Conservation (phyloP, 2,888 invertebrate genomes). For the Caenorhabditis sp. region DNA sequence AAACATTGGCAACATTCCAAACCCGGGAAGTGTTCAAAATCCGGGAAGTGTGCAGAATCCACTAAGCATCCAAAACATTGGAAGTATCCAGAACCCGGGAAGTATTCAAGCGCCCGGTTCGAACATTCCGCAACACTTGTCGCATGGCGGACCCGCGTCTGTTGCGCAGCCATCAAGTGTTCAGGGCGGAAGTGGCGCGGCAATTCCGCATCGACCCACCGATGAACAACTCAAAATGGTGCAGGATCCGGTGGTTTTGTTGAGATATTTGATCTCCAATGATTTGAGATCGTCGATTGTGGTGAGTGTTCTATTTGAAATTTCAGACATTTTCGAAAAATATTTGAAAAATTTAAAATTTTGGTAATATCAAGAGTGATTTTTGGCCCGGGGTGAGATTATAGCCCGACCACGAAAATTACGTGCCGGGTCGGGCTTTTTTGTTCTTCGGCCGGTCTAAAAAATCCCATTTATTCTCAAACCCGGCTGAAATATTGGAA, state of each 20-base stretch:
- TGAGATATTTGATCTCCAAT: conserved; percentile 19
- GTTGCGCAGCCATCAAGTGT: conserved; percentile 9
- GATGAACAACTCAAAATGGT: conserved; percentile 36
- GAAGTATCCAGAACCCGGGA: background rate
- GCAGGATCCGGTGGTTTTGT: conserved; percentile 28
- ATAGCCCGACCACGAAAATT: too few relatives aligned
- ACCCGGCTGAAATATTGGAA: too few relatives aligned
- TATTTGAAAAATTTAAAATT: background rate
- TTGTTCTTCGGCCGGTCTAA: too few relatives aligned
- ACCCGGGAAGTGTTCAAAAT: conserved; percentile 17
- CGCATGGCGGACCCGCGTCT: conserved; percentile 17
- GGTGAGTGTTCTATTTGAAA: conserved; percentile 9
- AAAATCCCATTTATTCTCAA: too few relatives aligned
- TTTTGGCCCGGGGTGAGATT: too few relatives aligned
- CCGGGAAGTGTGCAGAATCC: background rate
- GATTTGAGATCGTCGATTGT: conserved; percentile 22
- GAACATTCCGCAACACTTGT: background rate
- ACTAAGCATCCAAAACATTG: background rate
- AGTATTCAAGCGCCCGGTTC: background rate
- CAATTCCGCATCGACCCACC: conserved; percentile 11
- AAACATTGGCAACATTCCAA: background rate
- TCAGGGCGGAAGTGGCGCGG: background rate
- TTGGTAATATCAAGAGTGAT: background rate
- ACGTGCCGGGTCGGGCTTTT: too few relatives aligned
- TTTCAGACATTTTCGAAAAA: background rate